Evolutionary conservation across 1,140 invertebrate genomes (phyloP), one percentile per base, ranked within the genome.

Genomic region (Trachelipus rathkii): DNA sequence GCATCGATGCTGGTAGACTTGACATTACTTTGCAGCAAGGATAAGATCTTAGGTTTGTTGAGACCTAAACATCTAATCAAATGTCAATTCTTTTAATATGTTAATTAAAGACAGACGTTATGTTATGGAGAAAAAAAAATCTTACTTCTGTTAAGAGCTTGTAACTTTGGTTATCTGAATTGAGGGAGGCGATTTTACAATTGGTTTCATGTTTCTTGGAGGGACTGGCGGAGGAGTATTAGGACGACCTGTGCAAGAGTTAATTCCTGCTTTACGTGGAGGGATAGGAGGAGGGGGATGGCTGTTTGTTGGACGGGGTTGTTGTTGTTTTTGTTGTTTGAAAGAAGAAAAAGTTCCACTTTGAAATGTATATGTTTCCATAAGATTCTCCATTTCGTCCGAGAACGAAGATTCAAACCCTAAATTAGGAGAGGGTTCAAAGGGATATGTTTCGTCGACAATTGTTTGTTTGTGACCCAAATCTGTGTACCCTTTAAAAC

Each of bases 281-380:
- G 50, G 50, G 50, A 60, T 60, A 60, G 50, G 50, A 60, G 50
- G 50, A 60, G 50, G 50, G 50, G 50, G 50, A 60, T 13, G 50
- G 19, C 50, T 19, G 19, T 19, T 60, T 19, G 50, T 13, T 13
- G 50, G 50, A 60, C 50, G 50, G 50, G 50, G 19, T 13, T 60
- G 11, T 60, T 60, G 50, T 13, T 19, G 50, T 60, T 60, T 2
- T 13, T 19, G 11, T 15, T 60, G 11, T 60, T 60, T 19, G 19
- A 60, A 60, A 33, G 33, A 33, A 33, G 33, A 33, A 33, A 33
- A 33, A 1, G 33, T 33, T 33, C 33, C 33, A 33, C 33, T 33
- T 33, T 33, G 33, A 33, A 33, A 33, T 33, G 33, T 33, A 33
- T 33, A 33, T 33, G 1, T 33, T 33, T 33, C 33, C 6, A 3